Evolutionary conservation across 2,888 invertebrate genomes (phyloP).

Genomic region (Acronicta aceris): DNA sequence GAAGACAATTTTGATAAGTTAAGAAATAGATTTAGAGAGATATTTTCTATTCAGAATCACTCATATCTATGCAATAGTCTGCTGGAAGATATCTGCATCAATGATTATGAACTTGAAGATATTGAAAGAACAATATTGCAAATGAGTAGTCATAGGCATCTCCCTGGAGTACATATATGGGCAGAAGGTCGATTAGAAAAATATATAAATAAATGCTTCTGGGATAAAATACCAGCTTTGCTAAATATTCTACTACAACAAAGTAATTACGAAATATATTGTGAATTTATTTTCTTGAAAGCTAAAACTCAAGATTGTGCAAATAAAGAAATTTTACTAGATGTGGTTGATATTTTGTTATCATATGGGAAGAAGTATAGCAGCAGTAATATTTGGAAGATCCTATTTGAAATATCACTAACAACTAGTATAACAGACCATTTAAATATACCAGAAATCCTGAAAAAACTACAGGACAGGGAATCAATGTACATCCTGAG

Average conservation of each 20-base stretch:
- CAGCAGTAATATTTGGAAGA: conserved; percentile 71
- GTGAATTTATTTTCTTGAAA: conserved; percentile 66
- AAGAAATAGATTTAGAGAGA: conserved; percentile 53
- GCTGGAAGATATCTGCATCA: conserved; percentile 63
- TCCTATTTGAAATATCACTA: conserved; percentile 73
- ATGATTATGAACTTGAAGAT: conserved; percentile 39
- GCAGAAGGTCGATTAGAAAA: conserved; percentile 66
- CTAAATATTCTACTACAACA: conserved; percentile 63
- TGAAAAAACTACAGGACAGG: conserved; percentile 53
- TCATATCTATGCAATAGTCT: conserved; percentile 73
- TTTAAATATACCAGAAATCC: conserved; percentile 53
- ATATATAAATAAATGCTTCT: conserved; percentile 61
- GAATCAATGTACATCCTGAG: conserved; percentile 68
- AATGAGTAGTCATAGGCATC: conserved; percentile 55
- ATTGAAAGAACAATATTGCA: conserved; percentile 64
- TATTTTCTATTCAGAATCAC: conserved; percentile 56
- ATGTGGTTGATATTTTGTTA: conserved; percentile 66
- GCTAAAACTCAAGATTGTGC: conserved; percentile 55
- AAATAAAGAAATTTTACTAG: conserved; percentile 52
- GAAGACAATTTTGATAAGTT: conserved; percentile 54
- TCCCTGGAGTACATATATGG: conserved; percentile 74
- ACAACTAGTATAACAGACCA: conserved; percentile 51
- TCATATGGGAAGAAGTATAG: conserved; percentile 59
- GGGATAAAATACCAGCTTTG: conserved; percentile 65
- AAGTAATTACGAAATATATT: conserved; percentile 70